Conservation (phyloP, 2,797 vertebrate species). For the Lagodon rhomboides region DNA sequence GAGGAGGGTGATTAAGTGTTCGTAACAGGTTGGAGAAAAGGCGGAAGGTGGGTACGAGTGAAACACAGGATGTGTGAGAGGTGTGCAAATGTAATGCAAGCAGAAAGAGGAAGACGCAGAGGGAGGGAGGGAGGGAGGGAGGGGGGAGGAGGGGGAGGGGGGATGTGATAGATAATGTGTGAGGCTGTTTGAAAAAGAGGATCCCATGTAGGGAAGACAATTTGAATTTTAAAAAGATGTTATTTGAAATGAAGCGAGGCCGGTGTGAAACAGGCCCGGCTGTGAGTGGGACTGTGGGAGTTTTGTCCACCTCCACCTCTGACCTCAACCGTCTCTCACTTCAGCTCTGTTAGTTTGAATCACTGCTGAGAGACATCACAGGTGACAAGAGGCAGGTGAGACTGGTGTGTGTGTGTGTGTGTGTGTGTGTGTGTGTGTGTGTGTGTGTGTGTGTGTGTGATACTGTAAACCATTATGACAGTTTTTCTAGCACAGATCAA, state of each 20-base stretch:
- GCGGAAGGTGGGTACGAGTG: slow-evolving; percentile 20
- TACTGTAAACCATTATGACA: not conserved
- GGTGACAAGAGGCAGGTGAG: not conserved
- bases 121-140: not conserved
- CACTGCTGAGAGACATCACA: no score
- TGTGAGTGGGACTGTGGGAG: not conserved
- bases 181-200: slow-evolving; percentile 24
- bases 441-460: not conserved
- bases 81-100: slow-evolving; percentile 17
- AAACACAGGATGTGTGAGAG: slow-evolving; percentile 49
- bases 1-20: not conserved
- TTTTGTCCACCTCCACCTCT: not conserved
- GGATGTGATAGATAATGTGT: slow-evolving; percentile 29
- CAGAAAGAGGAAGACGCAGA: slow-evolving; percentile 27
- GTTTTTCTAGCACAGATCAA: not conserved
- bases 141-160: not conserved
- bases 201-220: not conserved
- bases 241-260: not conserved
- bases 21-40: slow-evolving; percentile 36
- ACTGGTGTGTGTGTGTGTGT: slow-evolving; percentile 1
- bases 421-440: not conserved
- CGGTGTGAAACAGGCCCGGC: not conserved
- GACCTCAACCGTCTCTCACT: not conserved
- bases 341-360: no score
- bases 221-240: not conserved